A percentile compares a stretch with the other conserved stretches of the same genome.
Conservation (phyloP, 1,140 invertebrate species). For the Hypsibius dujardini region DNA sequence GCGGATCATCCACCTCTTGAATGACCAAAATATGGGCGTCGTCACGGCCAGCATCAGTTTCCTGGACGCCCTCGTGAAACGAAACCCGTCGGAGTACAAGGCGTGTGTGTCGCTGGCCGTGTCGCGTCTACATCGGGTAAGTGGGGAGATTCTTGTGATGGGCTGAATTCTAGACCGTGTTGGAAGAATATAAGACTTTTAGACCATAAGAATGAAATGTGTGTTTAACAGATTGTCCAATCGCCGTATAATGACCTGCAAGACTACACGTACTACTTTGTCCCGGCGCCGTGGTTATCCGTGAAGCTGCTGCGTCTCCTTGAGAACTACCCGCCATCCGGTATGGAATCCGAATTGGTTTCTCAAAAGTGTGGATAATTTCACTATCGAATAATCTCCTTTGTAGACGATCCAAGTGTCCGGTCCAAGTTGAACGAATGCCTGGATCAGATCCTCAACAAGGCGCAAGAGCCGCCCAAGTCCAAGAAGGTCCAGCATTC, state of each 20-base stretch:
- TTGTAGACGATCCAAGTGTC: slow-evolving; percentile 74
- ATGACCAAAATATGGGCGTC: slow-evolving; percentile 78
- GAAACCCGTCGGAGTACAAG: slow-evolving; percentile 97
- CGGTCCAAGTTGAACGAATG: slow-evolving; percentile 88
- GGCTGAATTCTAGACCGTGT: no score
- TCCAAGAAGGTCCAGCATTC: slow-evolving; percentile 99
- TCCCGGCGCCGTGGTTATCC: slow-evolving; percentile 96
- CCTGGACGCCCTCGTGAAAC: slow-evolving; percentile 93
- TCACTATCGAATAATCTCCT: neutral
- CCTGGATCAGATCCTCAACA: slow-evolving; percentile 97
- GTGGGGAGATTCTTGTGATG: slow-evolving; percentile 23
- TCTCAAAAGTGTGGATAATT: no score
- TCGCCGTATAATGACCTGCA: slow-evolving; percentile 94
- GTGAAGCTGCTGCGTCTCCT: slow-evolving; percentile 87
- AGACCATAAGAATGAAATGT: slow-evolving; percentile 19
- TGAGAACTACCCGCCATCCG: slow-evolving; percentile 94
- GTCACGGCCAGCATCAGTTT: slow-evolving; percentile 43
- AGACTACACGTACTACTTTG: slow-evolving; percentile 99
- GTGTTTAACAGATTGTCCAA: slow-evolving; percentile 63
- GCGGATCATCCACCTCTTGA: slow-evolving; percentile 89
- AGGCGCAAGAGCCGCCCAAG: slow-evolving; percentile 97
- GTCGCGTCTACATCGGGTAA: slow-evolving; percentile 74
- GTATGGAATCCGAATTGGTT: slow-evolving; percentile 32
- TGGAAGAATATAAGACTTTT: neutral
- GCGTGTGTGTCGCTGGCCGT: slow-evolving; percentile 94